Conservation (phyloP, 1,140 invertebrate genomes). For the Ceratitis capitata region DNA sequence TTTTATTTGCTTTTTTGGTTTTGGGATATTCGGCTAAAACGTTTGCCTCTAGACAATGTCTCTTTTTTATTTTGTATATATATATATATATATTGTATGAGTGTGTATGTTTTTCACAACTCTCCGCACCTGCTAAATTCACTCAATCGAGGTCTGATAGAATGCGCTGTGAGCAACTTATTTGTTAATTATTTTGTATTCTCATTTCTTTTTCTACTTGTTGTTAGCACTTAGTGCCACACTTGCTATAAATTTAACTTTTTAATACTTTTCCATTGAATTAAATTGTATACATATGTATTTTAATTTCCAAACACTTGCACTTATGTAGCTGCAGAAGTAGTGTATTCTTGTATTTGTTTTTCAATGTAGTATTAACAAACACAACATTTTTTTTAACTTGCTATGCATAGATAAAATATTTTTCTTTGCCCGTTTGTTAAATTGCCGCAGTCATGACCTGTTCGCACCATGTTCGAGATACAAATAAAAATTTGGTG, state of each 20-base stretch:
- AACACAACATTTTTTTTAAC: not conserved
- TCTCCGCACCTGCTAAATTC: not conserved
- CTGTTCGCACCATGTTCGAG: not conserved
- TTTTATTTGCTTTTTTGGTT: not conserved
- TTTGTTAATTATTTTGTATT: not conserved
- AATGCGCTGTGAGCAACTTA: not conserved
- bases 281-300: not conserved
- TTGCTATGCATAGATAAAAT: not conserved
- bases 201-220: not conserved
- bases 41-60: not conserved
- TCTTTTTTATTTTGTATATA: not conserved
- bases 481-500: conserved; percentile 21
- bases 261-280: not conserved
- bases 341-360: not conserved
- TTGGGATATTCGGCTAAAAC: not conserved
- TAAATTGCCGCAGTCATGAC: not conserved
- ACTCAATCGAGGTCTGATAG: not conserved
- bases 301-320: not conserved
- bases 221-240: not conserved
- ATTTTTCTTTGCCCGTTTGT: not conserved
- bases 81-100: too few relatives aligned
- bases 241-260: too few relatives aligned
- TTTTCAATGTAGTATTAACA: too few relatives aligned
- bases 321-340: too few relatives aligned
- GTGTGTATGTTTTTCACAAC: not conserved